Conservation (phyloP, 1,140 invertebrate genomes). For the Halyomorpha halys region DNA sequence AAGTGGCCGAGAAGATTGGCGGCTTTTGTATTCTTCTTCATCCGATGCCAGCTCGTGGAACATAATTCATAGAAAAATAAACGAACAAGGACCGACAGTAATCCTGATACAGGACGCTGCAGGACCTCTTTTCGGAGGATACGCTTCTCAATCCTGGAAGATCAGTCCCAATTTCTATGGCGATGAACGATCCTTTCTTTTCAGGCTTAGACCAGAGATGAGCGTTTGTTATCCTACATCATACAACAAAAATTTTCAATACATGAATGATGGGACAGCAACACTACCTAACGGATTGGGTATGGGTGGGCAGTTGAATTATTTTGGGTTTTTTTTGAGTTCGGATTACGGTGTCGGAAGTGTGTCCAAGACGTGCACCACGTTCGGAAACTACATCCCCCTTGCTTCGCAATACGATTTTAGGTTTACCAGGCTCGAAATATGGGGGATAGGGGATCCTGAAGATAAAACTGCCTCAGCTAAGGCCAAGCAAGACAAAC, state of each 20-base stretch:
- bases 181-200: conserved; percentile 16
- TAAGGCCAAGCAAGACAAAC: background rate
- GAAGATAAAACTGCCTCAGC: background rate
- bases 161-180: background rate
- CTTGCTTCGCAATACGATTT: background rate
- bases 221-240: conserved; percentile 21
- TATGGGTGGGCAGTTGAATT: background rate
- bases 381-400: background rate
- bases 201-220: background rate
- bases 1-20: background rate
- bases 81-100: background rate
- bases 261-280: conserved; percentile 21
- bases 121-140: background rate
- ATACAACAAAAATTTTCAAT: conserved; percentile 20
- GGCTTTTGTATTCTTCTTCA: background rate
- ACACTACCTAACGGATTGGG: conserved; percentile 7
- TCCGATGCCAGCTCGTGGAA: background rate
- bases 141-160: conserved; percentile 5
- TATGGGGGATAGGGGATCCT: background rate
- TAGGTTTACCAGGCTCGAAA: background rate
- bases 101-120: background rate
- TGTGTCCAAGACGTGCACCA: conserved; percentile 5
- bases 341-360: background rate
- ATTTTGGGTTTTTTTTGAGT: conserved; percentile 9
- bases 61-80: background rate